Percentiles rank a stretch among this genome's conserved stretches.
These are phyloP conservation scores for Holocentrus rufus DNA, from an alignment of 2,797 vertebrate species.

Conservation along the genomic window DNA sequence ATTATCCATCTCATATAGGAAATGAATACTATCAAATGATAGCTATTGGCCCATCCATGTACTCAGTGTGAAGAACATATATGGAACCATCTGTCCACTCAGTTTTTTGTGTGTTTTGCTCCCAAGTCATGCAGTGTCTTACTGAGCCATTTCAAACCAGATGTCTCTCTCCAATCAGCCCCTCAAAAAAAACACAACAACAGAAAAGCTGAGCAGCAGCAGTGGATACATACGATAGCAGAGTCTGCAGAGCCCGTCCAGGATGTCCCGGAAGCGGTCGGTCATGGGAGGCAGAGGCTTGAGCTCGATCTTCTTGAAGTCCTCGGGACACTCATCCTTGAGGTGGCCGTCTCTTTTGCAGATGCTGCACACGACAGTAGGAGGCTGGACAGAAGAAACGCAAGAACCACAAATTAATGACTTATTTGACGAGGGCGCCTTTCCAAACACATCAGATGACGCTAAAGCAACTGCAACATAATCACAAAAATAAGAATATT, in stretches of 20 bases:
- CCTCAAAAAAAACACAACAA: neutral
- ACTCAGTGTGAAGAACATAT: neutral
- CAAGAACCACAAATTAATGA: neutral
- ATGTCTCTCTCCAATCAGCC: neutral
- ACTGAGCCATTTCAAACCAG: neutral
- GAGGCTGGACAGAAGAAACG: constrained; percentile 83
- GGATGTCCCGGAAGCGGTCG: constrained; percentile 92
- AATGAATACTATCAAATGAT: neutral
- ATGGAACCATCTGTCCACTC: neutral
- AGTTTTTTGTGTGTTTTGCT: neutral
- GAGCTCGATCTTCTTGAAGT: constrained; percentile 99
- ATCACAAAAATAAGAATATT: neutral
- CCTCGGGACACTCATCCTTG: constrained; percentile 97
- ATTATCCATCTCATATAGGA: no score
- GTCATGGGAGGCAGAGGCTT: constrained; percentile 94
- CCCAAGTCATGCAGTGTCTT: no score
- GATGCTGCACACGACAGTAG: constrained; percentile 98
- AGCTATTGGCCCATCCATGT: neutral
- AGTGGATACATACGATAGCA: constrained; percentile 88
- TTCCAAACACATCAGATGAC: neutral
- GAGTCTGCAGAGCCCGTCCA: constrained; percentile 91
- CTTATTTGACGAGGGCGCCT: no score
- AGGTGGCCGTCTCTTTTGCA: constrained; percentile 98
- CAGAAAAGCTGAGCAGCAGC: neutral
- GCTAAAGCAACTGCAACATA: neutral